phyloP scores from a whole-genome alignment of 2,888 invertebrate species.

The Digitonthophagus gazella region DNA sequence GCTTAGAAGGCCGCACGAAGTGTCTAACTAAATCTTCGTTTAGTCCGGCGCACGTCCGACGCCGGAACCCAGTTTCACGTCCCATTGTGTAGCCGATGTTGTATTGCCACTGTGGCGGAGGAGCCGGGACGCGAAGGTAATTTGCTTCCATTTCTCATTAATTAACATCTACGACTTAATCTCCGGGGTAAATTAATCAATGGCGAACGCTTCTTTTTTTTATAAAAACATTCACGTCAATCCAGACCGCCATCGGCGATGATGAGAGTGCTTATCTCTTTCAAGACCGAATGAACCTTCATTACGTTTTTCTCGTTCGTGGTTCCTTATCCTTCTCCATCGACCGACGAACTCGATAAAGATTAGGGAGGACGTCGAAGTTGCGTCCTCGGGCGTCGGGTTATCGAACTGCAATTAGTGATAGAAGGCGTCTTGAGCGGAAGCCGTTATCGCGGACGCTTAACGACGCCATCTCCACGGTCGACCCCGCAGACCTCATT shows the following conservation, averaged over 20 bases:
- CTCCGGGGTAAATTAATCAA: neutral
- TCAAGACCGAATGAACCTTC: neutral
- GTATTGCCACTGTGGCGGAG: neutral
- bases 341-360: neutral
- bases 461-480: neutral
- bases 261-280: neutral
- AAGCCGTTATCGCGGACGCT: neutral
- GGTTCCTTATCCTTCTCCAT: neutral
- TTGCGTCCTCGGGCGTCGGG: neutral
- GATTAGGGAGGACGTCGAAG: neutral
- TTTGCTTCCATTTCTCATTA: neutral
- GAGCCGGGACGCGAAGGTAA: neutral
- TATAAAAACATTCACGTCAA: neutral
- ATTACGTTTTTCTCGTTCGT: neutral
- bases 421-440: neutral
- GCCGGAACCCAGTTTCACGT: slow-evolving; percentile 1
- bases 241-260: neutral
- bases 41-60: neutral
- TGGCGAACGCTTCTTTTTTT: neutral
- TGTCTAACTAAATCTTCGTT: slow-evolving; percentile 24
- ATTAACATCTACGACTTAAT: neutral
- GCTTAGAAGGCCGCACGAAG: slow-evolving; percentile 16
- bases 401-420: neutral
- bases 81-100: neutral
- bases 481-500: neutral